Evolutionary conservation across 2,888 invertebrate species (phyloP), one percentile per base, ranked within the genome.

Genomic region (Habroteleia sp.): DNA sequence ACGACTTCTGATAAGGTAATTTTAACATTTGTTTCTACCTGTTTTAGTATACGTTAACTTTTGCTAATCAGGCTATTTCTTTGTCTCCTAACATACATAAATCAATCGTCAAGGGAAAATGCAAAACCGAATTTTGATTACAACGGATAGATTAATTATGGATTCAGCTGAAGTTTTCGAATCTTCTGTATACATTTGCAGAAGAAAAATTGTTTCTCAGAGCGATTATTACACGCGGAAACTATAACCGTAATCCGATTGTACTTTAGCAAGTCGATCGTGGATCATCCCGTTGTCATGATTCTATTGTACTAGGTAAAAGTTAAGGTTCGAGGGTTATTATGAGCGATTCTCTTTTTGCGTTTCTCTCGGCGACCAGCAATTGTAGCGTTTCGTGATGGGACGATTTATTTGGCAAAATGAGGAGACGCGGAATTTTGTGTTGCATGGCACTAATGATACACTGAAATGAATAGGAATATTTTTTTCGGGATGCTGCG

Each of bases 121-220:
- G 20, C 20, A 20, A 4, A 20, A 20, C 2, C 20, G 20, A 20
- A 4, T 20, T 20, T 20, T 4, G 20, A 20, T 20, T 20, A 20
- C 20, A 20, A 20, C 4, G 20, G 4, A 4, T 20, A 2, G 20
- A 20, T 52, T 52, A 11, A 58, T 6, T 44, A 23, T 31, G 31
- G 27, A 27, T 46, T 60, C 58, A 14, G 31, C 46, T 39, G 52
- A 60, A 69, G 54, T 33, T 17, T 50, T 65, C 65, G 44, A 60
- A 72, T 65, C 58, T 71, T 66, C 71, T 65, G 71, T 72, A 77
- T 41, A 77, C 71, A 76, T 76, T 52, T 2, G 23, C 4, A 35
- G 27, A 17, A n/a, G 35, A 23, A 23, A 35, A 23, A 25, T 10
- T 41, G 13, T 48, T 48, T 31, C 10, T 14, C 2, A 27, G 25